Percentiles rank a stretch among this genome's conserved stretches.
phyloP scores from a whole-genome alignment of 2,113 vertebrate genomes.

The Apteryx mantelli region DNA sequence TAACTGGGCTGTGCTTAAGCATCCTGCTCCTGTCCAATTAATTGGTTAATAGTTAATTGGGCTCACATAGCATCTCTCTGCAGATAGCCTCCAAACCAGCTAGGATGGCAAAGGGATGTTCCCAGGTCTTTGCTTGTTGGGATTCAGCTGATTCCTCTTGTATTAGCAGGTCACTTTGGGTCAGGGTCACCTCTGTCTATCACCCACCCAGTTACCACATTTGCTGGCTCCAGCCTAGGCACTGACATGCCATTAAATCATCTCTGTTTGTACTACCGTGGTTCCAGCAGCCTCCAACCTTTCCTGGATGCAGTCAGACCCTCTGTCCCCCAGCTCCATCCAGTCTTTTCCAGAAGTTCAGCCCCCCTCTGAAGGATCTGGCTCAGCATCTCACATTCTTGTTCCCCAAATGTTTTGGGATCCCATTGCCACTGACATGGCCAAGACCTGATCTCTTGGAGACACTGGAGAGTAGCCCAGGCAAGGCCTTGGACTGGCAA shows the following conservation, averaged over 20 bases:
- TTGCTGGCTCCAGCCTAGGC: background rate
- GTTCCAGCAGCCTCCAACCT: background rate
- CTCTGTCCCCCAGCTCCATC: background rate
- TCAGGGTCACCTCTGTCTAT: background rate
- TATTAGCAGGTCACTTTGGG: background rate
- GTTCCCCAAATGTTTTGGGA: background rate
- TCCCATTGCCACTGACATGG: background rate
- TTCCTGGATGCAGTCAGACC: background rate
- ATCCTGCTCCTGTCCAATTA: background rate
- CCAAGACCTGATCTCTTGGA: conserved; percentile 22
- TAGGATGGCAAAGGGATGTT: background rate
- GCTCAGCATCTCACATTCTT: background rate
- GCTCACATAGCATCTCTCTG: rapidly evolving
- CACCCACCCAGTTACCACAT: background rate
- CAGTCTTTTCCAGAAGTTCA: background rate
- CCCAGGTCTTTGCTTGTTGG: background rate
- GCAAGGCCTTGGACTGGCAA: conserved; percentile 21
- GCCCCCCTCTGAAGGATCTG: background rate
- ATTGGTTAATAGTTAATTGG: rapidly evolving
- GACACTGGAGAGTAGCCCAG: background rate
- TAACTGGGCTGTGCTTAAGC: background rate
- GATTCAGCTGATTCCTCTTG: background rate
- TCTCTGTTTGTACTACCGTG: background rate
- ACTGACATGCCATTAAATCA: background rate
- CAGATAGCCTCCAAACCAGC: background rate